A percentile compares a stretch with the other conserved stretches of the same genome.
Conservation (phyloP, 2,113 vertebrate species). For the Romanogobio albipinnatus region DNA sequence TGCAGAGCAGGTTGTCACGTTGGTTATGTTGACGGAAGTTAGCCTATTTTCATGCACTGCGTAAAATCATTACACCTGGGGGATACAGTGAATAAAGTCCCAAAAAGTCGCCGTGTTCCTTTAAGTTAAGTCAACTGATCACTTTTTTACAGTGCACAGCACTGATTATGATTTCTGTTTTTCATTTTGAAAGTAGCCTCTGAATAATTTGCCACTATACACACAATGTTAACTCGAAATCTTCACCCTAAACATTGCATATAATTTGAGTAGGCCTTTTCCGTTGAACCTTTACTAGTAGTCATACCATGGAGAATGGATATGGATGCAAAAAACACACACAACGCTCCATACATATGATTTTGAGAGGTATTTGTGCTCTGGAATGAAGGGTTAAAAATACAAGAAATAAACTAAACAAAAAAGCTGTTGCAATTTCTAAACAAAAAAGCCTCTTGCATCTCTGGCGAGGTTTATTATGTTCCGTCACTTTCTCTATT, state of each 20-base stretch:
- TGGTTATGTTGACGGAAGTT: no score
- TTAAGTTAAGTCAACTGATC: no score
- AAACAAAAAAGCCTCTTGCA: no score
- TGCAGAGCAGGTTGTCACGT: no score
- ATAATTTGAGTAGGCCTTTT: conserved; percentile 30
- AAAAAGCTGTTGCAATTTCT: background rate
- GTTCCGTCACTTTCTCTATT: conserved; percentile 58
- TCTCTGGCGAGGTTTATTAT: background rate
- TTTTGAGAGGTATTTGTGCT: background rate
- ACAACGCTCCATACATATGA: background rate
- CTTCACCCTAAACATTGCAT: conserved; percentile 31
- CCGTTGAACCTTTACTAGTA: background rate
- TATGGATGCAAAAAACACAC: background rate
- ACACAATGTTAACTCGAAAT: conserved; percentile 60
- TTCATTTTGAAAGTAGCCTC: conserved; percentile 50
- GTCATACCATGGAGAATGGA: background rate
- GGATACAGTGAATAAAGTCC: no score
- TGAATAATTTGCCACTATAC: conserved; percentile 64
- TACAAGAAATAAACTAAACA: background rate
- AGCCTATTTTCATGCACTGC: no score
- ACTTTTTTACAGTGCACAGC: background rate
- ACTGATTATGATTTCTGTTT: conserved; percentile 49
- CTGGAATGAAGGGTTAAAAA: background rate
- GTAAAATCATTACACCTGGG: no score
- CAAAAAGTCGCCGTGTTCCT: no score